Percentiles rank a stretch among this genome's conserved stretches.
Conservation (phyloP, 1,140 invertebrate genomes). For the Drosophila obscura region DNA sequence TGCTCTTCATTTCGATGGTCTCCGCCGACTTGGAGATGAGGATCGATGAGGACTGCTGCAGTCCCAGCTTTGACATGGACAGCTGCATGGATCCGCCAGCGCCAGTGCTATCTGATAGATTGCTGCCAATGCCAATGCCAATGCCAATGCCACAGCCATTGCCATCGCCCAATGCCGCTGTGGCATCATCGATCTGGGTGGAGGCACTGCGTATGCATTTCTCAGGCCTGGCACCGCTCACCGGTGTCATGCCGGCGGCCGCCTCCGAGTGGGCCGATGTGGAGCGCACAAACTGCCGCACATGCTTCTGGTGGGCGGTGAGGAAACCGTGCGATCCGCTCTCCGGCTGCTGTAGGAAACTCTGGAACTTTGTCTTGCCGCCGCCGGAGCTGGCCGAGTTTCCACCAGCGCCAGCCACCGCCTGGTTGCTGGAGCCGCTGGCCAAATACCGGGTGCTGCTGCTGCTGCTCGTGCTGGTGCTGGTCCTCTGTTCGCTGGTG, state of each 20-base stretch:
- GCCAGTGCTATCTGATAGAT: slow-evolving; percentile 12
- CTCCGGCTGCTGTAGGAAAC: slow-evolving; percentile 82
- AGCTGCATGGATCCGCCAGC: slow-evolving; percentile 54
- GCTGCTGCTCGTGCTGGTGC: slow-evolving; percentile 55
- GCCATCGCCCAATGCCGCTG: slow-evolving; percentile 24
- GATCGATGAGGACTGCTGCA: slow-evolving; percentile 81
- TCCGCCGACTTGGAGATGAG: slow-evolving; percentile 83
- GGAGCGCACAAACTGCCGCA: slow-evolving; percentile 82
- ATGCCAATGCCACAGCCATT: background rate
- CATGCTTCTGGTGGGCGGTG: slow-evolving; percentile 83
- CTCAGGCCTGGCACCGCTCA: slow-evolving; percentile 55
- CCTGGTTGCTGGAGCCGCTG: slow-evolving; percentile 38
- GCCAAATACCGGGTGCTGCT: slow-evolving; percentile 60
- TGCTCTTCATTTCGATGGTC: slow-evolving; percentile 82
- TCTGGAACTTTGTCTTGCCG: slow-evolving; percentile 76
- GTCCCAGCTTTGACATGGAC: slow-evolving; percentile 74
- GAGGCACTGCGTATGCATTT: slow-evolving; percentile 83
- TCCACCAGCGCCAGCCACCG: background rate
- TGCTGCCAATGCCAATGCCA: background rate
- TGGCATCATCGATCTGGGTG: slow-evolving; percentile 79
- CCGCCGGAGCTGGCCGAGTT: slow-evolving; percentile 11
- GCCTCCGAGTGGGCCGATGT: slow-evolving; percentile 83
- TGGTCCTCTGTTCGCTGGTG: slow-evolving; percentile 70
- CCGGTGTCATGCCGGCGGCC: slow-evolving; percentile 49
- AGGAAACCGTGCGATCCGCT: slow-evolving; percentile 56